phyloP scores from a whole-genome alignment of 2,888 invertebrate species.

The Elegia similella region DNA sequence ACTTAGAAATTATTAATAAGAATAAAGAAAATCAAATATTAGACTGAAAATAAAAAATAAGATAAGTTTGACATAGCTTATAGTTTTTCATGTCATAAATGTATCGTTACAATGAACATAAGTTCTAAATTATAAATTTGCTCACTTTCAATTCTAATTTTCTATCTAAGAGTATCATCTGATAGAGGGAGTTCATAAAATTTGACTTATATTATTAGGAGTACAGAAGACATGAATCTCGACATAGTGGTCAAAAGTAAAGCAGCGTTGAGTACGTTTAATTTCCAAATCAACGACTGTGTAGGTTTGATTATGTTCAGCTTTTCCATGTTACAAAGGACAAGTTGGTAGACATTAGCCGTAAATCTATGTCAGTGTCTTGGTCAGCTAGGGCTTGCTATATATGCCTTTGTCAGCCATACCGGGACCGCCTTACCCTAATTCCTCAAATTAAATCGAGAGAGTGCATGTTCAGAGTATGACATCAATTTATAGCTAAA shows the following conservation, averaged over 20 bases:
- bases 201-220: too few relatives aligned
- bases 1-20: too few relatives aligned
- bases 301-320: conserved; percentile 4
- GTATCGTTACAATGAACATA: too few relatives aligned
- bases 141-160: too few relatives aligned
- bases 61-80: too few relatives aligned
- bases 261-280: background rate
- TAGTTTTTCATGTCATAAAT: too few relatives aligned
- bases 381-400: background rate
- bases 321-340: conserved; percentile 4
- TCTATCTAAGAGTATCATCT: too few relatives aligned
- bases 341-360: background rate
- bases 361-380: conserved; percentile 5
- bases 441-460: conserved; percentile 6
- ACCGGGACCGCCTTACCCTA: background rate
- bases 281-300: background rate
- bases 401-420: background rate
- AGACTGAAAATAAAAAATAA: too few relatives aligned
- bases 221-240: too few relatives aligned
- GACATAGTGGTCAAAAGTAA: background rate
- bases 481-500: background rate
- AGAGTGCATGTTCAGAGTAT: background rate
- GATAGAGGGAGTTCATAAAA: too few relatives aligned
- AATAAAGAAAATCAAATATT: too few relatives aligned
- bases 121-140: too few relatives aligned